Evolutionary conservation across 1,140 invertebrate species (phyloP), one percentile per base, ranked within the genome.

Genomic region (Drosophila chauvacae): DNA sequence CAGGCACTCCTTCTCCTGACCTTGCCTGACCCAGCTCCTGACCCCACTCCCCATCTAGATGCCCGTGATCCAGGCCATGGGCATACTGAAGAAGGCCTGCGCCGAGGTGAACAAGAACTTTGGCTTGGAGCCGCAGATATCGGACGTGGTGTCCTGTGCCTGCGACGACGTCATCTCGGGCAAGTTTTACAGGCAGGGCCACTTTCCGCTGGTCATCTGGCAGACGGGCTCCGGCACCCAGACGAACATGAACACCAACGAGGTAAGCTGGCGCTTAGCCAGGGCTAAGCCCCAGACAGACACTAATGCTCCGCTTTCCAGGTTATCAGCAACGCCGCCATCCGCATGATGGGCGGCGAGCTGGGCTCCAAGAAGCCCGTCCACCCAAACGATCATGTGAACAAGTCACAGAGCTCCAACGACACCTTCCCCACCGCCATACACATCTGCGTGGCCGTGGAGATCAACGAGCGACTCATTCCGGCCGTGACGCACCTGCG

Each of bases 351-450:
- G 42, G 98, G 98, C 16, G 99, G 99, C 7, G 94, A 96, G 82
- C 93, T 99, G 4, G 99, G 99, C 35, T 97, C 96, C 14, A 99
- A 99, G 93, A 95, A 93, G 50, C 98, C 98, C 0, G 98, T 99
- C 0, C 99, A 99, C 94, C 99, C 99, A 1, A 99, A 99, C 93
- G 99, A 99, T 93, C 99, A 99, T 94, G 99, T 99, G 28, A 99
- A 99, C 93, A 99, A 98, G 94, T 97, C 97, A 30, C 98, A 99
- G 93, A 99, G 98, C 93, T 99, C 98, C 39, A 99, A 99, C 93
- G 99, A 99, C 92, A 99, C 98, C 3, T 99, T 98, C 91, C 99
- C 99, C 2, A 98, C 99, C 7, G 99, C 99, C 1, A 99, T 99
- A 97, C 98, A 99, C 91, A 97, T 99, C 84, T 96, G 98, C 10